These are phyloP conservation scores for Chromis chromis DNA, from an alignment of 2,797 vertebrate species.

Conservation along the genomic window DNA sequence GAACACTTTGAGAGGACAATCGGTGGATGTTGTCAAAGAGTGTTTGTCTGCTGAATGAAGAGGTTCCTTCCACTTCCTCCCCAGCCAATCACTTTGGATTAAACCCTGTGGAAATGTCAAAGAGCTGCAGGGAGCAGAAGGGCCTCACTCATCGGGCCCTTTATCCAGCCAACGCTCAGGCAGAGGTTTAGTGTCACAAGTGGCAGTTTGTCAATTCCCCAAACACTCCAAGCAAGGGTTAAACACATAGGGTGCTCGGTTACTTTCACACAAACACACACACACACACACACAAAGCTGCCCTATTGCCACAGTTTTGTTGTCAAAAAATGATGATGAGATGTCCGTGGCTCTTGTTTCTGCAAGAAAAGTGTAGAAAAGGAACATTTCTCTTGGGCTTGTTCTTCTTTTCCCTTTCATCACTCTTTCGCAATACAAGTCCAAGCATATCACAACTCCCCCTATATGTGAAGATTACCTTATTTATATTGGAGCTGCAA, in stretches of 20 bases:
- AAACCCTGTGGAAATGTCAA: conserved; percentile 58
- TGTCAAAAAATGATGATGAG: conserved; percentile 1
- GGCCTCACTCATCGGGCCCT: conserved; percentile 68
- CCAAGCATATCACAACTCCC: conserved; percentile 4
- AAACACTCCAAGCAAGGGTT: conserved; percentile 43
- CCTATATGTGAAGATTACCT: neutral
- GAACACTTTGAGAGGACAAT: conserved; percentile 66
- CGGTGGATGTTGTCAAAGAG: conserved; percentile 59
- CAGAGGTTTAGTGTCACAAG: conserved; percentile 66
- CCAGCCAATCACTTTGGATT: conserved; percentile 63
- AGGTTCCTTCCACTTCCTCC: conserved; percentile 67
- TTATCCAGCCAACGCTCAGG: conserved; percentile 52
- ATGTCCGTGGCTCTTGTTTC: conserved; percentile 25
- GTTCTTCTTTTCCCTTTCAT: conserved; percentile 27
- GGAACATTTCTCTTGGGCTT: conserved; percentile 27
- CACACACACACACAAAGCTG: conserved; percentile 40
- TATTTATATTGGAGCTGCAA: neutral
- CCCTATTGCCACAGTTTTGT: conserved; percentile 16
- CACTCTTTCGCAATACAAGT: conserved; percentile 28
- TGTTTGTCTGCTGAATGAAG: conserved; percentile 70
- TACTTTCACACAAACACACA: conserved; percentile 24
- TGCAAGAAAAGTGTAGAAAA: conserved; percentile 39
- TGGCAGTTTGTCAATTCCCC: conserved; percentile 65
- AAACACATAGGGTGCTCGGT: conserved; percentile 44
- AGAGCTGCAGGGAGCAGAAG: conserved; percentile 53